Base-by-base conservation (phyloP, 2,797 vertebrate species). In the Brachyrhaphis roseni region DNA sequence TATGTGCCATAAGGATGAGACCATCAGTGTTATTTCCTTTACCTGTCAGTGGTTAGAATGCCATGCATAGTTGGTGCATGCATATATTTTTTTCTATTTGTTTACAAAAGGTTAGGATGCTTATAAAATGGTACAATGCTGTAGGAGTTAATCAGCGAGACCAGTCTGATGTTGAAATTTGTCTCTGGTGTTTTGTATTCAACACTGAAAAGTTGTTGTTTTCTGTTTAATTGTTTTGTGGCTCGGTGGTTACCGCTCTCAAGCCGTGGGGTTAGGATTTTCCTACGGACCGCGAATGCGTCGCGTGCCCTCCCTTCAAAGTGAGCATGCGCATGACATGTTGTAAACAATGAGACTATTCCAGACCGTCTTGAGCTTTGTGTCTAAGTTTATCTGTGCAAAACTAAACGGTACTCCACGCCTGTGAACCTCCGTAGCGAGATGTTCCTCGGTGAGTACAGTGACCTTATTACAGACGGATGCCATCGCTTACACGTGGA, bases 291-390 rank as follows among this genome's bases (percentile, higher is more conserved):
- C 0, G 0, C 1, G 51, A 93, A 92, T 47, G 89, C 83, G 89
- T 41, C 92, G 45, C 84, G 86, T 62, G 84, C 93, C 90, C 94
- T 93, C 89, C 93, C 92, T 94, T 87, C 55, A 78, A 82, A 89
- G 70, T 87, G 93, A 77, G 94, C 95, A 95, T 94, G 95, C 95
- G 95, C 92, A 89, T 7, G 88, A 51, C 66, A 83, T 86, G 92
- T 95, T 95, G 95, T 96, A 96, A 96, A 96, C 96, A 96, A 96
- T 95, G 94, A 94, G 93, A 86, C 93, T 87, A 73, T 95, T 94
- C 93, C 94, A 94, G 93, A 94, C 93, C 87, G 92, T 94, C 86
- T 90, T 49, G 53, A 94, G 93, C 94, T 93, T 95, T 95, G 93
- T 95, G 94, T 96, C 92, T 81, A 86, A 91, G 77, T 90, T 90